Evolutionary conservation across 2,113 vertebrate species (phyloP), one percentile per base, ranked within the genome.

Genomic region (Empidonax alnorum): DNA sequence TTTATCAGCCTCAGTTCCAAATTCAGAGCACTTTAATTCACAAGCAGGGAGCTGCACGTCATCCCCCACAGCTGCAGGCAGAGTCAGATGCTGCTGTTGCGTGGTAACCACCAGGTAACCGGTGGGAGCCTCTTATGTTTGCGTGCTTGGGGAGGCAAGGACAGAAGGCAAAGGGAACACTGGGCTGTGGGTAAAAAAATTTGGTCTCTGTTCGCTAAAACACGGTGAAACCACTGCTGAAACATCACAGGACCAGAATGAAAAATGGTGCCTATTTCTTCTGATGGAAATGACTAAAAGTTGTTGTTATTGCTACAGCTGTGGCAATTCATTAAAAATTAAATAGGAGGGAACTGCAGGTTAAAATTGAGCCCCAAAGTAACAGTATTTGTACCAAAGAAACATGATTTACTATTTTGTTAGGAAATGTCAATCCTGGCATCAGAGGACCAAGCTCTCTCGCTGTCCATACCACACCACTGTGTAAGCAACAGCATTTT

Each of bases 81-180:
- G 47, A 18, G 47, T 85, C 77, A 75, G 62, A 81, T 44, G 65
- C 85, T 75, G 67, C 94, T 16, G 96, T 96, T 96, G 94, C 97
- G 88, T 93, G 91, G 97, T 96, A 89, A 98, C 97, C 46, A 62
- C 65, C 50, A 83, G 95, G 94, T 91, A 93, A 49, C 25, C 39
- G 80, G 22, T 75, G 69, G 44, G n/a, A 76, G 72, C 63, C 80
- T 81, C 61, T 39, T 72, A 23, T 74, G 55, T 61, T 72, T 92
- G 71, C 24, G 65, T 75, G 66, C 68, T 33, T 6, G 5, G 74
- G 79, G 24, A 63, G 79, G 76, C 84, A 39, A 66, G 44, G 75
- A 66, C 55, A 66, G 59, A 79, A 89, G 63, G 71, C 2, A 5
- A 88, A 74, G 47, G 41, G n/a, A 73, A 80, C 59, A 28, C 46